These are phyloP conservation scores for Dromius quadrimaculatus DNA, from an alignment of 2,888 invertebrate species.

Conservation along the genomic window DNA sequence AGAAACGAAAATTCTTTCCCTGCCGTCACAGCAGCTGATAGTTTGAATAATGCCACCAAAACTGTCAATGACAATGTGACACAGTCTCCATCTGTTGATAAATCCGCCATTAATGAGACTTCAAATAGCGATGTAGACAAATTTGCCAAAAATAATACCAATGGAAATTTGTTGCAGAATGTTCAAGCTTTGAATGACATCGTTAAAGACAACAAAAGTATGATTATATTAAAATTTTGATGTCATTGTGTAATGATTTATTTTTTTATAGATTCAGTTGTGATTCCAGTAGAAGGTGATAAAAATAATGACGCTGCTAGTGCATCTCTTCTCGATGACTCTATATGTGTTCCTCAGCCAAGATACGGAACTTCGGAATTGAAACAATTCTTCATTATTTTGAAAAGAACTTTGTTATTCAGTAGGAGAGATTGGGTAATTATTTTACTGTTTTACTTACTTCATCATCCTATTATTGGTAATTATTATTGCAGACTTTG, in stretches of 20 bases:
- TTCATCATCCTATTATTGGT: background rate
- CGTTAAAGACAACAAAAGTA: constrained; percentile 67
- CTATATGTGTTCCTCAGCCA: constrained; percentile 73
- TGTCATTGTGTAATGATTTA: too few species aligned
- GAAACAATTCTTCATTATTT: constrained; percentile 88
- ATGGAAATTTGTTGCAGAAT: constrained; percentile 69
- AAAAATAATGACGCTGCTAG: constrained; percentile 75
- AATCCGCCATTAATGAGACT: constrained; percentile 71
- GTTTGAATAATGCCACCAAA: constrained; percentile 66
- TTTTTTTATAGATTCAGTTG: constrained; percentile 67
- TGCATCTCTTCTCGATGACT: constrained; percentile 75
- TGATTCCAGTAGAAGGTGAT: constrained; percentile 73
- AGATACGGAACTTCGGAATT: constrained; percentile 87
- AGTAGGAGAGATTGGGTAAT: constrained; percentile 90
- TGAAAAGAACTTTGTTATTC: constrained; percentile 86
- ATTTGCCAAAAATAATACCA: constrained; percentile 61
- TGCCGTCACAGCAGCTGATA: constrained; percentile 65
- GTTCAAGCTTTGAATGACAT: constrained; percentile 73
- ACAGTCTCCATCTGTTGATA: constrained; percentile 58
- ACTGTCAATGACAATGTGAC: constrained; percentile 59
- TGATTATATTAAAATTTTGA: background rate
- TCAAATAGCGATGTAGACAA: constrained; percentile 61
- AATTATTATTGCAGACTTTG: constrained; percentile 77
- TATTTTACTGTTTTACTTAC: constrained; percentile 37
- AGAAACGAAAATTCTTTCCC: constrained; percentile 80